Evolutionary conservation across 2,797 vertebrate species (phyloP).

Genomic region (Pseudochirops corinnae): DNA sequence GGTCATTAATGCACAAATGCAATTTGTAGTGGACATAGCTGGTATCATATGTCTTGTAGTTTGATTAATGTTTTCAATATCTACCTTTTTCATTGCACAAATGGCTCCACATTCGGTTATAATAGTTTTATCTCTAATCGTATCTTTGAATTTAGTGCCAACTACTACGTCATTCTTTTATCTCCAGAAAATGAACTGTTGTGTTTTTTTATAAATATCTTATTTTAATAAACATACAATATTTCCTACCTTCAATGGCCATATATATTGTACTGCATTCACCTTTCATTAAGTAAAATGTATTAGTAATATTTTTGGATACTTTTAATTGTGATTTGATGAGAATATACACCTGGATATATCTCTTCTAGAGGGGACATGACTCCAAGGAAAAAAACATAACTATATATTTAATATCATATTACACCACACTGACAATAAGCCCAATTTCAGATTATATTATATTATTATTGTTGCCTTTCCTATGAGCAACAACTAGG

Average conservation of each 20-base stretch:
- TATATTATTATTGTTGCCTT: not conserved
- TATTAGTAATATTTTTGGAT: not conserved
- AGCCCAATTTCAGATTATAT: not conserved
- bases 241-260: not conserved
- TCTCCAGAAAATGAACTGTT: not conserved
- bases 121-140: conserved; percentile 15
- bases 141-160: conserved; percentile 37
- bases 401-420: not conserved
- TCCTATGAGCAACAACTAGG: not conserved
- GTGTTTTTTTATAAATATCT: not conserved
- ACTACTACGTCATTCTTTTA: not conserved
- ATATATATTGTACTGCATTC: not conserved
- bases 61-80: conserved; percentile 44
- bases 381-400: not conserved
- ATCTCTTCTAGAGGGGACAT: not conserved
- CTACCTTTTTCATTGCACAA: not conserved
- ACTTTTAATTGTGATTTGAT: conserved; percentile 4
- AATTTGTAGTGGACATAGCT: conserved; percentile 2
- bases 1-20: conserved; percentile 10
- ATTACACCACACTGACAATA: not conserved
- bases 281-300: not conserved
- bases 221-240: conserved; percentile 10
- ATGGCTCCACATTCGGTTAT: conserved; percentile 23
- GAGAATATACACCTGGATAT: not conserved
- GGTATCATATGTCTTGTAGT: conserved; percentile 10